These are phyloP conservation scores for Noctua janthe DNA, from an alignment of 2,888 invertebrate genomes.

Conservation along the genomic window DNA sequence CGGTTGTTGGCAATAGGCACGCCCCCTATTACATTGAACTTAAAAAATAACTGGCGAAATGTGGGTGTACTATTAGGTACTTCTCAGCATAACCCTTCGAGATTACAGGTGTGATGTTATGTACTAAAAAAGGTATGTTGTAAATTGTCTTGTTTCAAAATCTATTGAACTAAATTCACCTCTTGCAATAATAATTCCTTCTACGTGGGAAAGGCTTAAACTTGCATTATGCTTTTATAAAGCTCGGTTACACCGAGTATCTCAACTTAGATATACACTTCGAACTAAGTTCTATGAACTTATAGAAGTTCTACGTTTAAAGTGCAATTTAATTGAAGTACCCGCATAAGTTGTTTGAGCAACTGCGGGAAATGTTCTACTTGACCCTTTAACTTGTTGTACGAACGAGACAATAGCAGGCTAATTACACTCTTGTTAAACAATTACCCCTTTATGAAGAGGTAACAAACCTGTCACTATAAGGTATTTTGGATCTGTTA, in stretches of 20 bases:
- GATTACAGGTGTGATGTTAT: no score
- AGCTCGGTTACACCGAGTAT: constrained; percentile 28
- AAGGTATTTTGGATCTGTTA: neutral
- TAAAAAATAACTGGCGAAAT: no score
- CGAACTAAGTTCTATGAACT: constrained; percentile 51
- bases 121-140: neutral
- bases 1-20: no score
- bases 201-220: constrained; percentile 36
- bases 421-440: constrained; percentile 56
- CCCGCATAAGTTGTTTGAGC: constrained; percentile 63
- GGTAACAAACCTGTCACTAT: constrained; percentile 24
- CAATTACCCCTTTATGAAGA: constrained; percentile 43
- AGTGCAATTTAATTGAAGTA: constrained; percentile 64
- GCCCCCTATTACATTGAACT: no score
- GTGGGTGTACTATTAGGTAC: no score
- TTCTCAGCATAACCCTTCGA: no score
- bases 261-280: constrained; percentile 38
- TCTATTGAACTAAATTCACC: constrained; percentile 15
- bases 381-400: constrained; percentile 58
- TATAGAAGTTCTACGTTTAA: constrained; percentile 60
- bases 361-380: constrained; percentile 52
- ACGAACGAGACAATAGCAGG: constrained; percentile 51
- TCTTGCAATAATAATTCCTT: neutral
- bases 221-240: constrained; percentile 51
- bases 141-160: neutral